Conservation (phyloP, 2,888 invertebrate genomes). For the Choreutis nemorana region DNA sequence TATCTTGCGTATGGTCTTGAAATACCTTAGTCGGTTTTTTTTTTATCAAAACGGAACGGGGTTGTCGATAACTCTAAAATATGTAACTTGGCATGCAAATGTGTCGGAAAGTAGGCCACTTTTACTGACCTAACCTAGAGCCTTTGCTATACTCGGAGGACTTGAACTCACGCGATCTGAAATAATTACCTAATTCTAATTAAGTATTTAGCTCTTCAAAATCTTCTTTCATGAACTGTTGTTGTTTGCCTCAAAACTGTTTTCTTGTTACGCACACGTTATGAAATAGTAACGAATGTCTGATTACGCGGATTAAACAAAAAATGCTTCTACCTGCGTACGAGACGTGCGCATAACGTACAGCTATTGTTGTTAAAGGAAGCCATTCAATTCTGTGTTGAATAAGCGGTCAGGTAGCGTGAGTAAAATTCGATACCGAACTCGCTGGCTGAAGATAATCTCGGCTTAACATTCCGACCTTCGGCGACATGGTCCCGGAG, state of each 20-base stretch:
- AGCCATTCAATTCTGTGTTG: constrained; percentile 45
- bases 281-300: no score
- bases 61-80: no score
- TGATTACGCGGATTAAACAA: constrained; percentile 14
- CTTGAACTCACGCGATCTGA: constrained; percentile 23
- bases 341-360: constrained; percentile 26
- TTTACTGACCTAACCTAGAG: constrained; percentile 29
- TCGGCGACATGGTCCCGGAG: constrained; percentile 26
- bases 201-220: no score
- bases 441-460: constrained; percentile 46
- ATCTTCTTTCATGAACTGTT: no score
- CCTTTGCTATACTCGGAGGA: constrained; percentile 19
- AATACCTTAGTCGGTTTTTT: no score
- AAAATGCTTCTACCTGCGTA: constrained; percentile 43
- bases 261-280: no score
- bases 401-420: constrained; percentile 56
- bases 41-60: no score
- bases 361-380: constrained; percentile 44
- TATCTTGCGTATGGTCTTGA: no score
- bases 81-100: constrained; percentile 5
- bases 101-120: constrained; percentile 21
- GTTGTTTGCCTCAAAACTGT: no score
- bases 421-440: constrained; percentile 53
- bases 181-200: constrained; percentile 15
- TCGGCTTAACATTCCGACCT: constrained; percentile 56